These are phyloP conservation scores for Bufo gargarizans DNA, from an alignment of 2,113 vertebrate species.

Conservation along the genomic window DNA sequence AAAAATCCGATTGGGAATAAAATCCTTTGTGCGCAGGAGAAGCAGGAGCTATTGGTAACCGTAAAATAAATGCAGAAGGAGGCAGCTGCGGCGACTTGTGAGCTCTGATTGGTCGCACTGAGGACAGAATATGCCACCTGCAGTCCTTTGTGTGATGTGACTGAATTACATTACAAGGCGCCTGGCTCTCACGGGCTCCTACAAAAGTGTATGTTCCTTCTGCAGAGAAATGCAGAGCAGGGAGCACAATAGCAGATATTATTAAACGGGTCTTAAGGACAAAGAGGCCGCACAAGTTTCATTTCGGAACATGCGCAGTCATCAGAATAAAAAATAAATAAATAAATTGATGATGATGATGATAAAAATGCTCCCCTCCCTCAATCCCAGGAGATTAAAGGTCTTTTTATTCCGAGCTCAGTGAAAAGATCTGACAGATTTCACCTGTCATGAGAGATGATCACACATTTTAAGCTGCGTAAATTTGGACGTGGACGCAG, in stretches of 20 bases:
- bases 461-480: conserved; percentile 1
- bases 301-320: conserved; percentile 33
- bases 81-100: conserved; percentile 38
- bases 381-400: not conserved
- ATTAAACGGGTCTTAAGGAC: conserved; percentile 24
- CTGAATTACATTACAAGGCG: conserved; percentile 46
- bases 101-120: conserved; percentile 24
- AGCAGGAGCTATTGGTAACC: conserved; percentile 25
- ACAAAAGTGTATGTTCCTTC: conserved; percentile 25
- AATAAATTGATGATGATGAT: not conserved
- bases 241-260: conserved; percentile 30
- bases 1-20: conserved; percentile 48
- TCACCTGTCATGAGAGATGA: conserved; percentile 36
- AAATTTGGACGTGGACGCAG: conserved; percentile 13
- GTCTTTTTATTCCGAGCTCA: not conserved
- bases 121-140: conserved; percentile 49
- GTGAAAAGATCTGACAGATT: conserved; percentile 25
- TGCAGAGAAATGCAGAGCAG: conserved; percentile 53
- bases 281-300: conserved; percentile 26
- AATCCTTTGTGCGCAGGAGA: conserved; percentile 33
- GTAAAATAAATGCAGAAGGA: conserved; percentile 21
- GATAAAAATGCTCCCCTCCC: not conserved
- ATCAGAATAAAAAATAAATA: not conserved
- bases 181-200: conserved; percentile 30
- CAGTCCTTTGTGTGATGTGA: conserved; percentile 52